Evolutionary conservation across 2,113 vertebrate species (phyloP).

Genomic region (Lonchura striata): DNA sequence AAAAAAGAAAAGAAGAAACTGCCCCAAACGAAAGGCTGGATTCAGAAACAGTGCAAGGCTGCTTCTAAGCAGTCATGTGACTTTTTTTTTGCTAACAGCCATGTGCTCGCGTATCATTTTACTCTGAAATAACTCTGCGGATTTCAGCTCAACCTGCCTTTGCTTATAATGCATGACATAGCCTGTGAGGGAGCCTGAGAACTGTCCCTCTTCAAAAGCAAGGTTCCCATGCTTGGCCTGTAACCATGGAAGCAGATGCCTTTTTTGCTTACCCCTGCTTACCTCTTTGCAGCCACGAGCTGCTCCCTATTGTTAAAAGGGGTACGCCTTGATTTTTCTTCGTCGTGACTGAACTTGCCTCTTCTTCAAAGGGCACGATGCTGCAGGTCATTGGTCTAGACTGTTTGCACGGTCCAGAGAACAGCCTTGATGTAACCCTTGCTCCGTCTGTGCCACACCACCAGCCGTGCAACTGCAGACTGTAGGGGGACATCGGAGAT

Average conservation of each 20-base stretch:
- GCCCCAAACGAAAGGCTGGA: background rate
- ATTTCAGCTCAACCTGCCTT: conserved; percentile 84
- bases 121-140: conserved; percentile 85
- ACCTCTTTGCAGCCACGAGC: conserved; percentile 96
- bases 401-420: conserved; percentile 93
- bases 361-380: conserved; percentile 93
- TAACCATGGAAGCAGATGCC: conserved; percentile 99
- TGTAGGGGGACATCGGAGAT: conserved; percentile 91
- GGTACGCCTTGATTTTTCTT: conserved; percentile 91
- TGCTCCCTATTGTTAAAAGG: conserved; percentile 90
- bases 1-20: background rate
- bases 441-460: conserved; percentile 88
- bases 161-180: conserved; percentile 92
- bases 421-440: conserved; percentile 98
- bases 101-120: conserved; percentile 89
- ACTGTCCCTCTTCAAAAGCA: conserved; percentile 90
- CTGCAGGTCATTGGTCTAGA: conserved; percentile 98
- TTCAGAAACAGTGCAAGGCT: conserved; percentile 78
- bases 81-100: conserved; percentile 77
- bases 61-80: conserved; percentile 88
- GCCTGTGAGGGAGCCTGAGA: conserved; percentile 94
- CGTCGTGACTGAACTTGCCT: conserved; percentile 92
- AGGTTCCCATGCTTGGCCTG: conserved; percentile 95
- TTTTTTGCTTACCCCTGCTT: conserved; percentile 90
- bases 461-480: conserved; percentile 90